Conservation (phyloP, 2,888 invertebrate genomes). For the Lasioglossum lativentre region DNA sequence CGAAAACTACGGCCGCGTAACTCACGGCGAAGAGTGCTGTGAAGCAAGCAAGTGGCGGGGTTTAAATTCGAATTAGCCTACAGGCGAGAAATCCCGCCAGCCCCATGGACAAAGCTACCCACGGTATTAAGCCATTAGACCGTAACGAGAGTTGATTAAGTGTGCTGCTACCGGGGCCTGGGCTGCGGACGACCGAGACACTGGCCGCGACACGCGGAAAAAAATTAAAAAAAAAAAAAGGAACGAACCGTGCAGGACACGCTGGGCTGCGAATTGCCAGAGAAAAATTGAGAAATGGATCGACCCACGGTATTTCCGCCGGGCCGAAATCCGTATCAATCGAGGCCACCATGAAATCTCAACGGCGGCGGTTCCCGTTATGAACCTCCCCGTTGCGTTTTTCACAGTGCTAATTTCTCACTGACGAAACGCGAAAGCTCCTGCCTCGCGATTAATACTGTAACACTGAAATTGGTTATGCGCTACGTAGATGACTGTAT, state of each 20-base stretch:
- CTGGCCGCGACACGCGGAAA: constrained; percentile 48
- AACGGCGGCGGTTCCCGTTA: neutral
- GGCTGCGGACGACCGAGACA: constrained; percentile 50
- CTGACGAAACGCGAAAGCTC: neutral
- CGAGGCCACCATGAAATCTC: neutral
- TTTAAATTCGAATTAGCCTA: constrained; percentile 78
- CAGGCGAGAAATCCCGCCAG: constrained; percentile 62
- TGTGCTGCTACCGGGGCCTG: constrained; percentile 50
- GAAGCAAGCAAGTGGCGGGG: constrained; percentile 57
- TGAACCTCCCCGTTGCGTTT: neutral
- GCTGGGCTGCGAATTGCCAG: neutral
- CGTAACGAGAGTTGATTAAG: constrained; percentile 79
- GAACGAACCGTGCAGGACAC: constrained; percentile 14
- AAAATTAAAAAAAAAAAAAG: neutral
- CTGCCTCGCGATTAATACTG: neutral
- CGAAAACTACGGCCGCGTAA: constrained; percentile 56
- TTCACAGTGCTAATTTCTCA: neutral
- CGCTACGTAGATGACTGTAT: neutral
- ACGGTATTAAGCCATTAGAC: constrained; percentile 79
- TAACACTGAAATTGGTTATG: neutral
- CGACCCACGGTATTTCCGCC: neutral
- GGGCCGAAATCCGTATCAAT: neutral
- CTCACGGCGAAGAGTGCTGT: constrained; percentile 61
- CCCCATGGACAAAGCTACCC: constrained; percentile 74
- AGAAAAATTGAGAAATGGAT: constrained; percentile 13